Conservation (phyloP, 2,888 invertebrate species). For the Sisyra terminalis region DNA sequence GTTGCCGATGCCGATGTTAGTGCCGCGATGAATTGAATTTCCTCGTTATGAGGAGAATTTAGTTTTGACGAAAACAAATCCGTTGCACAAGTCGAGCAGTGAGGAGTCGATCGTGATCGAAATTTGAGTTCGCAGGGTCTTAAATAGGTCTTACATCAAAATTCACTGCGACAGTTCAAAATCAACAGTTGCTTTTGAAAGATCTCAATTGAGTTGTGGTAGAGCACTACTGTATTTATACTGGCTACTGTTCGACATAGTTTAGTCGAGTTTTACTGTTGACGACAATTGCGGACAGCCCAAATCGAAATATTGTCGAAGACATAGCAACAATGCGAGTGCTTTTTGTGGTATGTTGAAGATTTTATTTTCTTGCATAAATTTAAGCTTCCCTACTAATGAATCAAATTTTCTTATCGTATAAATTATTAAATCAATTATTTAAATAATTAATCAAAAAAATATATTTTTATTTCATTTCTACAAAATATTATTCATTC, state of each 20-base stretch:
- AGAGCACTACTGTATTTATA: neutral
- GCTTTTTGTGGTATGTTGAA: slow-evolving; percentile 2
- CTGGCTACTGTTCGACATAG: too few relatives aligned
- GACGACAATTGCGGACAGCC: neutral
- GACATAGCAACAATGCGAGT: neutral
- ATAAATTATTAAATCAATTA: too few relatives aligned
- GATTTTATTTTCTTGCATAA: neutral
- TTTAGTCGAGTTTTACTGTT: neutral
- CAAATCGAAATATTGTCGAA: too few relatives aligned
- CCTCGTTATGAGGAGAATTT: too few relatives aligned
- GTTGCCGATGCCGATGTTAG: too few relatives aligned
- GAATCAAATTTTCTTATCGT: too few relatives aligned
- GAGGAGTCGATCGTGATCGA: neutral
- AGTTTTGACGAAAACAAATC: too few relatives aligned
- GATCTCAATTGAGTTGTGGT: neutral
- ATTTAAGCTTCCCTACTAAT: too few relatives aligned
- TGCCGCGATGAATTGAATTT: too few relatives aligned
- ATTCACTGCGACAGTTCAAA: slow-evolving; percentile 2
- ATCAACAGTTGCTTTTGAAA: neutral
- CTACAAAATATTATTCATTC: too few relatives aligned
- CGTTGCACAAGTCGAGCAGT: neutral
- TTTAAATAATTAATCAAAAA: too few relatives aligned
- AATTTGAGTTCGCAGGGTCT: neutral
- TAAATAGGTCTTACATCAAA: slow-evolving; percentile 6
- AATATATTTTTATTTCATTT: too few relatives aligned